Base-by-base conservation (phyloP, 1,140 invertebrate species). In the Diabrotica virgifera region DNA sequence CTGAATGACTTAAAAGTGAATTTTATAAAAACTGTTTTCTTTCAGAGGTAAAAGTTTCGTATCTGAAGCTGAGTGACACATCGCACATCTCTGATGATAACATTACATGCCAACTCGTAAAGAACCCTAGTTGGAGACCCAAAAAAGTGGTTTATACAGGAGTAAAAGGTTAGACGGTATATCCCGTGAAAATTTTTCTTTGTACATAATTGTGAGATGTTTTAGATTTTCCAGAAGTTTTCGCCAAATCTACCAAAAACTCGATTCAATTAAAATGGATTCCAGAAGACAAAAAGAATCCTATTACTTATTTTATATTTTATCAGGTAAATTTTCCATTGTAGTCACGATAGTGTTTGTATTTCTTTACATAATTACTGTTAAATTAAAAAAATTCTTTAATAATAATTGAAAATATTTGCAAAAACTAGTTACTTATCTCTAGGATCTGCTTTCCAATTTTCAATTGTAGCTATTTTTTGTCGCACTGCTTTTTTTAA, bases 11-110 rank as follows among this genome's bases (percentile, higher is more conserved):
- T 24, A 4, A 8, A 40, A 13, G 5, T 36, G 38, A 7, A 7
- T 50, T 36, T 61, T 24, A 5, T 62, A 12, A 6, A n/a, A 40
- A 14, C 6, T 14, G 5, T 55, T 55, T 55, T 55, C n/a, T 68
- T 70, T 40, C 58, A 74, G 72, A 74, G 57, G 66, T 74, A 5
- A 74, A 73, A 70, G 62, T 71, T 5, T 59, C 62, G 4, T 69
- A 63, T 64, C 59, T 73, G 51, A 68, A 71, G 52, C 53, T 69
- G 9, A 66, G 64, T 46, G 52, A 70, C n/a, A 13, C 12, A 9
- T 52, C 54, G 1, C 54, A 65, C 9, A 12, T 53, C 13, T 51
- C 51, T 3, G 65, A 53, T 5, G 61, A 64, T 14, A 50, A 66
- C 12, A 68, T 74, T 50, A 66, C 70, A 9, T 74, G 73, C 52